phyloP scores from a whole-genome alignment of 1,140 invertebrate genomes.

The Calosoma granatense region DNA sequence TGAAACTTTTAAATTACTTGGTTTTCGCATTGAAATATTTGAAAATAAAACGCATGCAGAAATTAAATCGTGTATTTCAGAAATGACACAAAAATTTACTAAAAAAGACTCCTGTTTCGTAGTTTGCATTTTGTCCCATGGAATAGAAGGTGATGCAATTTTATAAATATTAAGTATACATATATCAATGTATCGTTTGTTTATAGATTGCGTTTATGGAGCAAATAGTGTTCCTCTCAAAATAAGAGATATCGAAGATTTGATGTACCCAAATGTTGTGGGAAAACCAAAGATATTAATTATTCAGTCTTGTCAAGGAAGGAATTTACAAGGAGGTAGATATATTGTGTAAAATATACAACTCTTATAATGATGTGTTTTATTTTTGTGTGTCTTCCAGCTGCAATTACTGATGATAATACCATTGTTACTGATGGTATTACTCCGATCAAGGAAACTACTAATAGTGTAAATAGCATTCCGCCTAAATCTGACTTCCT shows the following conservation, averaged over 20 bases:
- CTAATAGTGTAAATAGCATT: constrained; percentile 32
- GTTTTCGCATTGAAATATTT: constrained; percentile 19
- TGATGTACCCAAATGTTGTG: constrained; percentile 20
- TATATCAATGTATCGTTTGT: not conserved
- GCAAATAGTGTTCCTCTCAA: constrained; percentile 25
- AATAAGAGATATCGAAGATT: constrained; percentile 19
- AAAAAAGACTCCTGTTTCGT: constrained; percentile 23
- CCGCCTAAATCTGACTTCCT: constrained; percentile 62
- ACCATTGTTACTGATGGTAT: not conserved
- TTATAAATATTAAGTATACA: constrained; percentile 3
- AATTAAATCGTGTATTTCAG: constrained; percentile 17
- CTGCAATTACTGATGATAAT: no score
- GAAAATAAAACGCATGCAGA: constrained; percentile 20
- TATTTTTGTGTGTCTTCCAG: no score
- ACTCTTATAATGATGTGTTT: no score
- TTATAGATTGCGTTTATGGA: constrained; percentile 25
- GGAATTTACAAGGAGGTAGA: constrained; percentile 24
- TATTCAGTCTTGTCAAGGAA: constrained; percentile 28
- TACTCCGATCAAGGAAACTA: not conserved
- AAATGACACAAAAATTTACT: constrained; percentile 13
- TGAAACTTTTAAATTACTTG: constrained; percentile 20
- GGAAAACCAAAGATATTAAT: constrained; percentile 27
- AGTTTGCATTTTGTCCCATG: constrained; percentile 27
- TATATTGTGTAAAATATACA: not conserved
- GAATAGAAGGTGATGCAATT: constrained; percentile 19